Percentiles rank a stretch among this genome's conserved stretches.
Evolutionary conservation across 2,797 vertebrate species (phyloP).

Genomic region (Echiichthys vipera): DNA sequence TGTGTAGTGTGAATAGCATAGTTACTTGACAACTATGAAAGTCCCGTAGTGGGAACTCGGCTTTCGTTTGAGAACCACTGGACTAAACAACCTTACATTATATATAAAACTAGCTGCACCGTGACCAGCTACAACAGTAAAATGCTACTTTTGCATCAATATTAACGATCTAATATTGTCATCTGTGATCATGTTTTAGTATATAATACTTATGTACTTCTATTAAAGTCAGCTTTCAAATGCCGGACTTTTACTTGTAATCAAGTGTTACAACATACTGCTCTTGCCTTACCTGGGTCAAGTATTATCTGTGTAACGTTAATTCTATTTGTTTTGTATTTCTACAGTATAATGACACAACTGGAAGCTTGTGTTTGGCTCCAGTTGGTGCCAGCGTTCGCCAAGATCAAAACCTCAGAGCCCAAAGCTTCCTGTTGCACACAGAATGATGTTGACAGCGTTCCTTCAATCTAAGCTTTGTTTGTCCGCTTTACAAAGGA

Average conservation of each 20-base stretch:
- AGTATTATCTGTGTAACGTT: neutral
- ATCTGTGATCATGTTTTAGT: neutral
- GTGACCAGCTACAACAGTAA: neutral
- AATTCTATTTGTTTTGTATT: neutral
- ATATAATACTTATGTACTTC: no score
- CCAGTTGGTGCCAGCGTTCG: neutral
- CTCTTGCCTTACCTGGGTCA: no score
- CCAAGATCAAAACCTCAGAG: slow-evolving; percentile 17
- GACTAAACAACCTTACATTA: neutral
- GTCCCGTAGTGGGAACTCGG: no score
- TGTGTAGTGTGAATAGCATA: no score
- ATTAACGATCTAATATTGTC: neutral
- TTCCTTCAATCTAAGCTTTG: slow-evolving; percentile 32
- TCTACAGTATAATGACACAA: neutral
- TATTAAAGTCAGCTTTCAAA: no score
- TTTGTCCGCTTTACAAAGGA: neutral
- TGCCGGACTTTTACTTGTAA: no score
- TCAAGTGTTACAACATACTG: no score
- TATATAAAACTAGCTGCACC: neutral
- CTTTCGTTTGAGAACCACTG: neutral
- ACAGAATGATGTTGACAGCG: neutral
- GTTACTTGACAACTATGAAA: no score
- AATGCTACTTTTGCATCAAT: neutral
- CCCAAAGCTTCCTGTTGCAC: slow-evolving; percentile 34
- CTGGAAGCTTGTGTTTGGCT: neutral